Evolutionary conservation across 2,888 invertebrate species (phyloP).

Genomic region (Poecilus cupreus): DNA sequence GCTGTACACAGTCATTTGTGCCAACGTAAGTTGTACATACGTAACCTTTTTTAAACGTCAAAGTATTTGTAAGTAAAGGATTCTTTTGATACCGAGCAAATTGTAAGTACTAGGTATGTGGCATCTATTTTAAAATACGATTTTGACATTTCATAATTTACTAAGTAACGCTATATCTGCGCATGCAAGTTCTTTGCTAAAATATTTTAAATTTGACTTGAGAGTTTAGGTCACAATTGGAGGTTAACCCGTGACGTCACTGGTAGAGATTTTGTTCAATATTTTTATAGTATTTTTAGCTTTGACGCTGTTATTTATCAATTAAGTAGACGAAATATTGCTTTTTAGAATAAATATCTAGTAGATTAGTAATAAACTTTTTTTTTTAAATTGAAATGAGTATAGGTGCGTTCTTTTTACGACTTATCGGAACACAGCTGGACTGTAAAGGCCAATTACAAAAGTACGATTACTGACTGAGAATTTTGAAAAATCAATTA

Average conservation of each 20-base stretch:
- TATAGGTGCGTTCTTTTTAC: no score
- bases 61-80: not conserved
- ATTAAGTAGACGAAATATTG: slow-evolving; percentile 20
- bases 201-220: slow-evolving; percentile 15
- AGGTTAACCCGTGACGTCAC: not conserved
- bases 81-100: slow-evolving; percentile 17
- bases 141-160: not conserved
- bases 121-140: slow-evolving; percentile 25
- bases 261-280: slow-evolving; percentile 7
- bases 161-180: not conserved
- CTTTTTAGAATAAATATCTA: not conserved
- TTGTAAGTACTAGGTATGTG: slow-evolving; percentile 6
- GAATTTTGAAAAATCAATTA: no score
- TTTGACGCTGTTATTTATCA: not conserved
- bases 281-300: slow-evolving; percentile 22
- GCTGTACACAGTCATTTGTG: slow-evolving; percentile 33
- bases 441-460: no score
- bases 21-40: slow-evolving; percentile 53
- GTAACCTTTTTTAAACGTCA: slow-evolving; percentile 34
- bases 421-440: no score
- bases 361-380: not conserved
- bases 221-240: slow-evolving; percentile 8
- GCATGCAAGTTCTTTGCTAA: slow-evolving; percentile 3
- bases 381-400: not conserved
- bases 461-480: no score